phyloP scores from a whole-genome alignment of 2,888 invertebrate species.

The Desoria tigrina region DNA sequence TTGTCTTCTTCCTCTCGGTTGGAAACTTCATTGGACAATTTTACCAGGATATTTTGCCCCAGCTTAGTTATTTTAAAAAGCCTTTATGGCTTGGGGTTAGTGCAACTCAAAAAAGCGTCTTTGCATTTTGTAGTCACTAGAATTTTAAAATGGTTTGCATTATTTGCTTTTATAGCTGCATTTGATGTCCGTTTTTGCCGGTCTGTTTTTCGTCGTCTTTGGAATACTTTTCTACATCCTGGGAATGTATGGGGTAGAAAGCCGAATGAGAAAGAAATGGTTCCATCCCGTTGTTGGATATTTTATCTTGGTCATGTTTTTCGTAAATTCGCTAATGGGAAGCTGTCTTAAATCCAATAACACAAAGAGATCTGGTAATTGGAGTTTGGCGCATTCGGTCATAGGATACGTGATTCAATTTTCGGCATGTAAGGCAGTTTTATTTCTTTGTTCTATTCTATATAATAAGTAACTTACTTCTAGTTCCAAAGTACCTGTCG shows the following conservation, averaged over 20 bases:
- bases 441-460: too few species aligned
- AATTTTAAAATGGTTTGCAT: neutral
- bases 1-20: neutral
- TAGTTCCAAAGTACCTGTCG: too few species aligned
- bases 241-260: neutral
- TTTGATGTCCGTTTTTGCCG: neutral
- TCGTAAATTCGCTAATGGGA: too few species aligned
- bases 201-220: neutral
- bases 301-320: too few species aligned
- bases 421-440: too few species aligned
- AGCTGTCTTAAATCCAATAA: too few species aligned
- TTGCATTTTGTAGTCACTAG: neutral
- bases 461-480: too few species aligned
- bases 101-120: neutral
- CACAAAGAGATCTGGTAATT: too few species aligned
- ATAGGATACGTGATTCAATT: too few species aligned
- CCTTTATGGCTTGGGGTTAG: neutral
- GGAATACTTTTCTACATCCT: neutral
- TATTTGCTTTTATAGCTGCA: neutral
- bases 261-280: too few species aligned
- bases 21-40: slow-evolving; percentile 12
- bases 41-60: slow-evolving; percentile 1
- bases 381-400: too few species aligned
- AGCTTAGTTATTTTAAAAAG: neutral
- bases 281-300: too few species aligned